phyloP scores from a whole-genome alignment of 35 echinoderm and acorn worm genomes.

The Eucidaris tribuloides region DNA sequence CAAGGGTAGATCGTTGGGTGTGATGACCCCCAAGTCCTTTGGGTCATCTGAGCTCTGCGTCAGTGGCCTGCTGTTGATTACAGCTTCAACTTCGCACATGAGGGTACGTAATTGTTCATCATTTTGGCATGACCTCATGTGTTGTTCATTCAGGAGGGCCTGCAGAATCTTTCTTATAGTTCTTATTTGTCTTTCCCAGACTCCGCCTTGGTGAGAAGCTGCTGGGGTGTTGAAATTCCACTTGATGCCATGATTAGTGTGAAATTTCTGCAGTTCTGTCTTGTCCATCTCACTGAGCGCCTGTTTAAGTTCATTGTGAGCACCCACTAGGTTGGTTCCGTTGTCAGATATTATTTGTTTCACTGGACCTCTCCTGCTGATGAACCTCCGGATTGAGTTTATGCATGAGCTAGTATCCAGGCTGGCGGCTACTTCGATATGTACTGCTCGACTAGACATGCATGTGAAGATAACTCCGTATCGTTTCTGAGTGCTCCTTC shows the following conservation, averaged over 20 bases:
- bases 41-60: slow-evolving; percentile 50
- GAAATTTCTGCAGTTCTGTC: neutral
- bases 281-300: neutral
- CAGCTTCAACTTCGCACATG: slow-evolving; percentile 54
- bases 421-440: slow-evolving; percentile 20
- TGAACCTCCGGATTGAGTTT: slow-evolving; percentile 30
- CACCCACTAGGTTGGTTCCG: slow-evolving; percentile 29
- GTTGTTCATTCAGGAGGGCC: neutral
- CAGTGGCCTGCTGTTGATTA: slow-evolving; percentile 51
- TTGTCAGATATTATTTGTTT: slow-evolving; percentile 43
- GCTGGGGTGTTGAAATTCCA: slow-evolving; percentile 32
- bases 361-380: slow-evolving; percentile 19
- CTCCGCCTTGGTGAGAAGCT: slow-evolving; percentile 20
- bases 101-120: slow-evolving; percentile 43
- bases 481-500: neutral
- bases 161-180: neutral
- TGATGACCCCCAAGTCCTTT: slow-evolving; percentile 33
- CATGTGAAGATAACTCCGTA: slow-evolving; percentile 21
- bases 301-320: neutral
- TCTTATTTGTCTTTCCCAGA: slow-evolving; percentile 18
- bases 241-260: neutral
- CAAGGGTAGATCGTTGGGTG: slow-evolving; percentile 43
- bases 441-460: slow-evolving; percentile 20
- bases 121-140: slow-evolving; percentile 32
- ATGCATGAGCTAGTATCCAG: slow-evolving; percentile 38